phyloP scores from a whole-genome alignment of 2,888 invertebrate species.

The Sylvicola fuscatus region DNA sequence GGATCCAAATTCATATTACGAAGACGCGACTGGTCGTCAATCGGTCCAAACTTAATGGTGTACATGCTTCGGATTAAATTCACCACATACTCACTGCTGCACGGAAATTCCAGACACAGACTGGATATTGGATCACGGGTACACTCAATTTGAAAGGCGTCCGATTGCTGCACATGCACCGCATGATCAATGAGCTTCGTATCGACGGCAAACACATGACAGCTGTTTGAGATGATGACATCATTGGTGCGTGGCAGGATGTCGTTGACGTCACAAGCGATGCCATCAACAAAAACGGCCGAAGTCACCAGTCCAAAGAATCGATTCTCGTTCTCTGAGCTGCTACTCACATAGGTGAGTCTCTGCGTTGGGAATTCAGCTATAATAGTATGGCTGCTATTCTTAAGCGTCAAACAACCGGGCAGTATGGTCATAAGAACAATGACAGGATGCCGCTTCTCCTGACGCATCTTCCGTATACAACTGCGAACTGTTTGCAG shows the following conservation, averaged over 20 bases:
- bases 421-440: constrained; percentile 71
- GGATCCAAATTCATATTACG: neutral
- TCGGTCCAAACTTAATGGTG: constrained; percentile 27
- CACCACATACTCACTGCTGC: constrained; percentile 57
- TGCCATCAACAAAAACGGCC: constrained; percentile 32
- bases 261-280: constrained; percentile 12
- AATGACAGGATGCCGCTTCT: constrained; percentile 66
- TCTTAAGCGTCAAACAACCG: constrained; percentile 57
- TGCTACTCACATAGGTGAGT: constrained; percentile 74
- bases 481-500: constrained; percentile 65
- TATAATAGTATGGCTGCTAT: constrained; percentile 53
- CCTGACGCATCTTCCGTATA: constrained; percentile 71
- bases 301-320: constrained; percentile 87
- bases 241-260: constrained; percentile 15
- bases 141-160: constrained; percentile 69
- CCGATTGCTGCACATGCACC: constrained; percentile 58
- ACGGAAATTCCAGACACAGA: constrained; percentile 75
- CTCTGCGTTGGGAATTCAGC: constrained; percentile 75
- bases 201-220: constrained; percentile 89
- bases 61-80: constrained; percentile 54
- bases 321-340: constrained; percentile 74
- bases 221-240: constrained; percentile 58
- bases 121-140: constrained; percentile 58
- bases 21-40: neutral
- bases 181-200: constrained; percentile 66